These are phyloP conservation scores for Chaetodon trifasciatus DNA, from an alignment of 2,797 vertebrate genomes.

Conservation along the genomic window DNA sequence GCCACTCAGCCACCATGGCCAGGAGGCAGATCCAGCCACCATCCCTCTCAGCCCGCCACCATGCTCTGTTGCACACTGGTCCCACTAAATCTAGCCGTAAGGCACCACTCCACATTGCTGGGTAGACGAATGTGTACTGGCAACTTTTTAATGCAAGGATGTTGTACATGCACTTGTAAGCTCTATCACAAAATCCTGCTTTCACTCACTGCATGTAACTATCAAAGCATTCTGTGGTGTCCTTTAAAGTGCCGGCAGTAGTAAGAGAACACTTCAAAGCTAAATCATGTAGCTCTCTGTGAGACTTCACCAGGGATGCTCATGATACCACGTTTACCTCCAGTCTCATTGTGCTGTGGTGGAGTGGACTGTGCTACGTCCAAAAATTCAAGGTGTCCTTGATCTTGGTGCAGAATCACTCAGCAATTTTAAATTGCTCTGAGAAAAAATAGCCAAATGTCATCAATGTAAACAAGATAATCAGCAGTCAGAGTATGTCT, in stretches of 20 bases:
- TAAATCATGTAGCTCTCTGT: constrained; percentile 29
- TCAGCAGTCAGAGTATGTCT: constrained; percentile 38
- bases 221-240: constrained; percentile 20
- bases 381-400: constrained; percentile 9
- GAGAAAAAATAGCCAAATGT: constrained; percentile 17
- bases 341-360: constrained; percentile 7
- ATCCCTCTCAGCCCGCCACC: constrained; percentile 55
- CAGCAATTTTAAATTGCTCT: constrained; percentile 3
- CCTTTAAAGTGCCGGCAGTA: constrained; percentile 41
- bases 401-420: constrained; percentile 13
- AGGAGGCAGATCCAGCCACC: constrained; percentile 51
- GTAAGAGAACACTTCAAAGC: constrained; percentile 34
- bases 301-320: constrained; percentile 17
- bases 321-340: constrained; percentile 12
- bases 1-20: constrained; percentile 36
- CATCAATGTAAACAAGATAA: constrained; percentile 37
- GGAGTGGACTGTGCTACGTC: background rate
- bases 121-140: constrained; percentile 32
- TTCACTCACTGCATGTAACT: constrained; percentile 8
- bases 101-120: constrained; percentile 48
- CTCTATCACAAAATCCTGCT: constrained; percentile 23
- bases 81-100: constrained; percentile 71
- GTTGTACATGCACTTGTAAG: constrained; percentile 4
- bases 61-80: constrained; percentile 58
- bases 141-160: constrained; percentile 34